These are phyloP conservation scores for Panagrolaimus sp. DNA, from an alignment of 1,140 invertebrate species.

Conservation along the genomic window DNA sequence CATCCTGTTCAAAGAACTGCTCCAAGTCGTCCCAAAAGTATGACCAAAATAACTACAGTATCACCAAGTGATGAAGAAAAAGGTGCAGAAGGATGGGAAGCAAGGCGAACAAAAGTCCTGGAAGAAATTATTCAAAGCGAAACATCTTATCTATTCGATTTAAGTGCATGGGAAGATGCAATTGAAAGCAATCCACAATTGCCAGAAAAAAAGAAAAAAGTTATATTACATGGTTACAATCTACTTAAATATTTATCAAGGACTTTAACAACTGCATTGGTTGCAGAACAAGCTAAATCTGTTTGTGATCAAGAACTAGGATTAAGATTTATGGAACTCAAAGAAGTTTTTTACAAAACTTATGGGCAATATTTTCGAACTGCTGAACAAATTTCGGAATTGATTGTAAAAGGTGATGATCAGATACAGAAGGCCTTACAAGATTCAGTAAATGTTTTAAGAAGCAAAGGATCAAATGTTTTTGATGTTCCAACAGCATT, in stretches of 20 bases:
- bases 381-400: slow-evolving; percentile 42
- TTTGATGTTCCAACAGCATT: slow-evolving; percentile 48
- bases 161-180: slow-evolving; percentile 41
- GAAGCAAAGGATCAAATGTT: slow-evolving; percentile 34
- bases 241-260: slow-evolving; percentile 23
- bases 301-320: slow-evolving; percentile 33
- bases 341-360: slow-evolving; percentile 39
- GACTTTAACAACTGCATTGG: slow-evolving; percentile 24
- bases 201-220: slow-evolving; percentile 33
- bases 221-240: slow-evolving; percentile 38
- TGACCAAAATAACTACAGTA: slow-evolving; percentile 7
- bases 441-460: slow-evolving; percentile 38
- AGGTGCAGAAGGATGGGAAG: slow-evolving; percentile 15
- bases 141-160: slow-evolving; percentile 37
- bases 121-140: slow-evolving; percentile 47
- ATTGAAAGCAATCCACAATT: slow-evolving; percentile 22
- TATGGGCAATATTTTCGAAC: slow-evolving; percentile 47
- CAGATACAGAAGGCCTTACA: slow-evolving; percentile 30
- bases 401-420: slow-evolving; percentile 42
- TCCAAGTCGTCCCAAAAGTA: slow-evolving; percentile 3
- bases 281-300: slow-evolving; percentile 25
- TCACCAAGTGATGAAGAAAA: slow-evolving; percentile 7
- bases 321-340: slow-evolving; percentile 37
- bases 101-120: slow-evolving; percentile 34
- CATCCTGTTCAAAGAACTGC: neutral